Percentiles rank a stretch among this genome's conserved stretches.
These are phyloP conservation scores for Odontothrips loti DNA, from an alignment of 2,888 invertebrate species.

Conservation along the genomic window DNA sequence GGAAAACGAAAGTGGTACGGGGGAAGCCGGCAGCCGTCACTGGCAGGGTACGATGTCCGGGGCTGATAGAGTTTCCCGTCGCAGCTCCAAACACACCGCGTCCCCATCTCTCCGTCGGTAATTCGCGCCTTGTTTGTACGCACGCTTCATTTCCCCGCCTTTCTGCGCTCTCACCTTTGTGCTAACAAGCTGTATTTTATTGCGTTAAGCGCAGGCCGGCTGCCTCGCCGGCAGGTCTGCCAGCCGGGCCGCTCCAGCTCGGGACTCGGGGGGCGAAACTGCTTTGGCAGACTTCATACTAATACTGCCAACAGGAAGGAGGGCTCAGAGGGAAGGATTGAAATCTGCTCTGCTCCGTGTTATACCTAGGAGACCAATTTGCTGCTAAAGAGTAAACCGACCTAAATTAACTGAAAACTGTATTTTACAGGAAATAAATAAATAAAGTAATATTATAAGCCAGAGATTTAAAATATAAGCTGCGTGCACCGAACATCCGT, in stretches of 20 bases:
- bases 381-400: too few species aligned
- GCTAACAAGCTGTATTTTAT: conserved; percentile 6
- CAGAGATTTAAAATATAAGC: too few species aligned
- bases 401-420: too few species aligned
- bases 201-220: conserved; percentile 4
- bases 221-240: neutral
- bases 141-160: conserved; percentile 16
- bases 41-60: too few species aligned
- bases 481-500: too few species aligned
- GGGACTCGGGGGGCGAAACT: neutral
- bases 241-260: neutral
- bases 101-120: neutral
- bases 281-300: neutral
- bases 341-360: neutral
- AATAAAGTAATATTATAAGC: too few species aligned
- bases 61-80: too few species aligned
- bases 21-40: too few species aligned
- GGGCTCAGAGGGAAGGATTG: neutral
- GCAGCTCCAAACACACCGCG: too few species aligned
- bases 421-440: too few species aligned
- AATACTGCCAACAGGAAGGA: neutral
- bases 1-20: too few species aligned
- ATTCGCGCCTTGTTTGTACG: conserved; percentile 19
- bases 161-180: conserved; percentile 2
- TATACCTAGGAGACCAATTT: too few species aligned